Percentiles rank a stretch among this genome's conserved stretches.
phyloP scores from a whole-genome alignment of 2,113 vertebrate species.

The Neodon shergylaensis region DNA sequence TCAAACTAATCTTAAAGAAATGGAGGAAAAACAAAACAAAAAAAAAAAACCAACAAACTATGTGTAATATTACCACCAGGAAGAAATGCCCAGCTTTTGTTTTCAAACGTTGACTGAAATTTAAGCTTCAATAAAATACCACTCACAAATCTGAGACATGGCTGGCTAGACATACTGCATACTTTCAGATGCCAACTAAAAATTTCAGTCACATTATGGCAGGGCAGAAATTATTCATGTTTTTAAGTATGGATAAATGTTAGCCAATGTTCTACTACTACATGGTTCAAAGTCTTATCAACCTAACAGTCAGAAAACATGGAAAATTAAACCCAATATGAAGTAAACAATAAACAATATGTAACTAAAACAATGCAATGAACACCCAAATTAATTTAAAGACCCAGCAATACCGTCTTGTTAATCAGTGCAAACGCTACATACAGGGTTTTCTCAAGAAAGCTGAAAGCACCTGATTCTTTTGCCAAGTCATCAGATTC shows the following conservation, averaged over 20 bases:
- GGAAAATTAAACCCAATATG: constrained; percentile 85
- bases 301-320: constrained; percentile 85
- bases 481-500: constrained; percentile 88
- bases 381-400: constrained; percentile 85
- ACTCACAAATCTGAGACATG: constrained; percentile 75
- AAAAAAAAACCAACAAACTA: constrained; percentile 72
- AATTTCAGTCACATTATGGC: constrained; percentile 84
- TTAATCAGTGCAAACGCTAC: constrained; percentile 90
- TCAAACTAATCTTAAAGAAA: constrained; percentile 85
- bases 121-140: constrained; percentile 77
- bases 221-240: constrained; percentile 83
- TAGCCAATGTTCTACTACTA: constrained; percentile 85
- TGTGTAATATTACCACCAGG: constrained; percentile 76
- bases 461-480: constrained; percentile 89
- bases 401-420: constrained; percentile 87
- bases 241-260: constrained; percentile 83
- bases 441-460: constrained; percentile 88
- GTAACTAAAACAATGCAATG: constrained; percentile 85
- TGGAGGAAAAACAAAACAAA: constrained; percentile 35
- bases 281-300: constrained; percentile 84
- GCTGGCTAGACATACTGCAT: constrained; percentile 70
- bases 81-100: constrained; percentile 83
- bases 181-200: constrained; percentile 80
- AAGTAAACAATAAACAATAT: constrained; percentile 85
- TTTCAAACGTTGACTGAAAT: constrained; percentile 76